Evolutionary conservation across 2,888 invertebrate genomes (phyloP).

Genomic region (Neoaliturus tenellus): DNA sequence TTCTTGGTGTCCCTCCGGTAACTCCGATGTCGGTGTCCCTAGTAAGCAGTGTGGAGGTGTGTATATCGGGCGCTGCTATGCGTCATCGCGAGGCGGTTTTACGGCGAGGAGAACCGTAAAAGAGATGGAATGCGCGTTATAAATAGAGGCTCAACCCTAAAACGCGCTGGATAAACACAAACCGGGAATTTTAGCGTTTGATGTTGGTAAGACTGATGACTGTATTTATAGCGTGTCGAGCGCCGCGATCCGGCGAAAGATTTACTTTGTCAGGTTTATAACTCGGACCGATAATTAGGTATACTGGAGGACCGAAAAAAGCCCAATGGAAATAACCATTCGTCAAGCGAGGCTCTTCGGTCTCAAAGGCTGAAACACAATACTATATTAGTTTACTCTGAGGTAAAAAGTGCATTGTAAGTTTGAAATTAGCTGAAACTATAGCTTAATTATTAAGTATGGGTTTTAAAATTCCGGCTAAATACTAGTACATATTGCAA

Average conservation of each 20-base stretch:
- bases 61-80: neutral
- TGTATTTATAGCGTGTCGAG: constrained; percentile 14
- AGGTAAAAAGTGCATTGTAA: too few species aligned
- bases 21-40: too few species aligned
- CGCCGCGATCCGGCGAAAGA: constrained; percentile 1
- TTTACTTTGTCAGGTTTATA: constrained; percentile 6
- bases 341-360: neutral
- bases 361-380: too few species aligned
- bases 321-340: neutral
- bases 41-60: too few species aligned
- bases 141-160: constrained; percentile 11
- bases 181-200: constrained; percentile 20
- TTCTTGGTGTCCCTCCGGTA: too few species aligned
- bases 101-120: neutral
- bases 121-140: constrained; percentile 3
- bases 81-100: neutral
- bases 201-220: constrained; percentile 13
- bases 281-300: neutral
- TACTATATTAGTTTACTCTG: too few species aligned
- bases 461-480: too few species aligned
- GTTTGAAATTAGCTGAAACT: too few species aligned
- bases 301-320: neutral
- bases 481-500: too few species aligned
- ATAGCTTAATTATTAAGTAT: too few species aligned
- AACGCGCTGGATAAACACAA: neutral